These are phyloP conservation scores for Drosophila flavopinicola DNA, from an alignment of 2,888 invertebrate species.

Conservation along the genomic window DNA sequence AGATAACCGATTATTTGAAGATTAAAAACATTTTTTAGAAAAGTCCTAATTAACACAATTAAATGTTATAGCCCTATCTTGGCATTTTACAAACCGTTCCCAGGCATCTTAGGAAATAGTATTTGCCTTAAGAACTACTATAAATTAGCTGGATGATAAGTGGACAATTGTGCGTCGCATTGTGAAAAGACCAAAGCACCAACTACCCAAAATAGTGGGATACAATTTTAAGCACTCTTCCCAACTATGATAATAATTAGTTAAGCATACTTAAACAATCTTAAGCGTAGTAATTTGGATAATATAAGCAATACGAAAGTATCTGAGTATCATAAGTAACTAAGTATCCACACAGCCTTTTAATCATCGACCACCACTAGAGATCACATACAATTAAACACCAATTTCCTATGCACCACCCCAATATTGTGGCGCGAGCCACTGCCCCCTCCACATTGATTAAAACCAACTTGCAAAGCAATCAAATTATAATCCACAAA, in stretches of 20 bases:
- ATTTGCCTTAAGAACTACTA: constrained; percentile 9
- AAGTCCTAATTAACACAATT: too few species aligned
- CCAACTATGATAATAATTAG: constrained; percentile 33
- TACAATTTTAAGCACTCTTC: constrained; percentile 4
- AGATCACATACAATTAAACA: constrained; percentile 24
- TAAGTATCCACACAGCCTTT: background rate
- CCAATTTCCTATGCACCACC: constrained; percentile 15
- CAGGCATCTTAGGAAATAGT: constrained; percentile 11
- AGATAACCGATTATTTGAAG: background rate
- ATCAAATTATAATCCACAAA: constrained; percentile 55
- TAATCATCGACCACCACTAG: background rate
- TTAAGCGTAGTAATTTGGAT: background rate
- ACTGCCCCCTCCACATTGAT: constrained; percentile 7
- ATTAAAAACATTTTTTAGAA: too few species aligned
- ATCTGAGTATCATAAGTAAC: background rate
- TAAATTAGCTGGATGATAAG: constrained; percentile 62
- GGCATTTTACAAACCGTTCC: constrained; percentile 17
- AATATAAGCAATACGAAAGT: background rate
- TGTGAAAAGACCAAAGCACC: constrained; percentile 16
- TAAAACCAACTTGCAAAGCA: constrained; percentile 32
- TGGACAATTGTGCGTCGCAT: constrained; percentile 54
- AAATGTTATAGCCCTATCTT: too few species aligned
- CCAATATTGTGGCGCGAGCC: constrained; percentile 36
- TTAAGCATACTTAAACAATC: constrained; percentile 3
- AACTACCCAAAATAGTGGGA: constrained; percentile 28